Evolutionary conservation across 1,140 invertebrate genomes (phyloP), one percentile per base, ranked within the genome.

Genomic region (Phenacoccus solenopsis): DNA sequence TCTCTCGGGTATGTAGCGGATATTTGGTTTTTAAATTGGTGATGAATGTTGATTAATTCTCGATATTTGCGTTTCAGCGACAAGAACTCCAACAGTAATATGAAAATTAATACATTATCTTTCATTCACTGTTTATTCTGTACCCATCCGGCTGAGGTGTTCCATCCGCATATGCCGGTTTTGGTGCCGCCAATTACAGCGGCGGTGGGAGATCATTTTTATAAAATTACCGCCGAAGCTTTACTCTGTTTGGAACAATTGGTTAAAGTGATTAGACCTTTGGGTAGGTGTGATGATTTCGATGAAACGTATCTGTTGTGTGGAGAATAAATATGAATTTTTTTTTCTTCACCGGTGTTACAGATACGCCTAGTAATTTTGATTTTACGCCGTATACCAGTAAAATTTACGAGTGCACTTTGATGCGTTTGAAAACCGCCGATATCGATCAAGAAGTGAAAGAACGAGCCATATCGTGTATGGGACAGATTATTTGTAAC

Each of bases 401-500:
- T 1, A 86, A 90, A 69, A 85, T 98, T 74, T 98, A 97, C 79
- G 81, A 84, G 32, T 93, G 90, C 75, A 94, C 93, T 0, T 79
- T 97, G 68, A 84, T 88, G 68, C 83, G 95, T 73, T 81, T 99
- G 2, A 89, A 88, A 76, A 93, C 96, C n/a, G 89, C 95, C 0
- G 95, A 98, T 78, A 95, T 98, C 74, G 95, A 98, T 81, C 96
- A 98, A 78, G 96, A 98, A 82, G 96, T 98, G 0, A 98, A 98
- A 78, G 96, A 98, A 77, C 84, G 95, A 70, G 95, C 96, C 4
- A 98, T 98, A 71, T 90, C 94, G 1, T 96, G 95, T 75, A 97
- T 97, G 90, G 95, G 94, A 24, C 94, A 96, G 79, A 91, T 98
- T 56, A 87, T 98, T 28, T 89, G 90, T 71, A 91, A 94, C 77